A percentile compares a stretch with the other conserved stretches of the same genome.
These are phyloP conservation scores for Papilio machaon DNA, from an alignment of 1,140 invertebrate genomes.

Conservation along the genomic window DNA sequence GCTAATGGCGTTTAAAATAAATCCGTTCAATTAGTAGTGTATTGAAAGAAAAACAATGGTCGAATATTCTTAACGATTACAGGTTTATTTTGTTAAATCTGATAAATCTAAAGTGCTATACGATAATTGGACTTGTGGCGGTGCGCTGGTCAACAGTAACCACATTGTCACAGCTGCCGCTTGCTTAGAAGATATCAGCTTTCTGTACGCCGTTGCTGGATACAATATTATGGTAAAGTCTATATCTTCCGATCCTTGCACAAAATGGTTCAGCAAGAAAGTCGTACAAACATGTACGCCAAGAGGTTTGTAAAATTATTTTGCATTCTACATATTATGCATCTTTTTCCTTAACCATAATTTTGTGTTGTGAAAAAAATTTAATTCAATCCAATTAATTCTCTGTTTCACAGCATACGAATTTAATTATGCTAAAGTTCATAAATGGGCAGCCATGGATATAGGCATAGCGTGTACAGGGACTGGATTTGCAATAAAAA, in stretches of 20 bases:
- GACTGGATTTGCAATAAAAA: slow-evolving; percentile 49
- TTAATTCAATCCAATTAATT: too few relatives aligned
- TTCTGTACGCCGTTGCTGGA: slow-evolving; percentile 57
- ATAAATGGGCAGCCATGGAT: slow-evolving; percentile 54
- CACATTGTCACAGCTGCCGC: slow-evolving; percentile 61
- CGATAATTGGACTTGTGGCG: slow-evolving; percentile 59
- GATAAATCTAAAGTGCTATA: slow-evolving; percentile 46
- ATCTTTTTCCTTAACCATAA: too few relatives aligned
- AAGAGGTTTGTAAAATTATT: slow-evolving; percentile 47
- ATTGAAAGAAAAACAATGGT: too few relatives aligned
- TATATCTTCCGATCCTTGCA: slow-evolving; percentile 48
- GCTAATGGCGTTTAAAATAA: too few relatives aligned
- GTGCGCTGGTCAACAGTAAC: slow-evolving; percentile 46
- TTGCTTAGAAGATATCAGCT: slow-evolving; percentile 58
- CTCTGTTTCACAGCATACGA: slow-evolving; percentile 49
- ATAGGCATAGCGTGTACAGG: slow-evolving; percentile 58
- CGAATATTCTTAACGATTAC: neutral
- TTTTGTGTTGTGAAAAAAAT: too few relatives aligned
- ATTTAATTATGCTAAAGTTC: slow-evolving; percentile 50
- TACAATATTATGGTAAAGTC: slow-evolving; percentile 51
- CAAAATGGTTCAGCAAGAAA: slow-evolving; percentile 50
- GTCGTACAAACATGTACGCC: slow-evolving; percentile 55
- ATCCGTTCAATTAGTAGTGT: too few relatives aligned
- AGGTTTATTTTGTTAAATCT: slow-evolving; percentile 57
- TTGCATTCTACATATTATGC: neutral